A percentile compares a stretch with the other conserved stretches of the same genome.
These are phyloP conservation scores for Pelobates cultripes DNA, from an alignment of 2,797 vertebrate species.

Conservation along the genomic window DNA sequence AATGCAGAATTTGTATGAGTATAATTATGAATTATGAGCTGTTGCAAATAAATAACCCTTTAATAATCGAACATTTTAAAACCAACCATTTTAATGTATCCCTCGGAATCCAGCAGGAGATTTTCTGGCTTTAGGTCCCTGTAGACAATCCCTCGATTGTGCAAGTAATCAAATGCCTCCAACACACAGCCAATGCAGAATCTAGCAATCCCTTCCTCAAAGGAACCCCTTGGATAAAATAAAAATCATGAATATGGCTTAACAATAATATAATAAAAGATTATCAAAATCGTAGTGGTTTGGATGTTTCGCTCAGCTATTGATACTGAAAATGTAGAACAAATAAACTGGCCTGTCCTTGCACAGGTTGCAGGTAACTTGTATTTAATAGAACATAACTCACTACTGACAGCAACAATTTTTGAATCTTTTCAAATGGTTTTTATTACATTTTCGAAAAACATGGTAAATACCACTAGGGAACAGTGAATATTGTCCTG, in stretches of 20 bases:
- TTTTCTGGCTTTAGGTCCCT: slow-evolving; percentile 88
- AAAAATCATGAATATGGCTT: neutral
- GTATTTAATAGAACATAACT: too few relatives aligned
- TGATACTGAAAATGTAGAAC: too few relatives aligned
- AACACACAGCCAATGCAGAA: slow-evolving; percentile 84
- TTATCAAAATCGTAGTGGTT: neutral
- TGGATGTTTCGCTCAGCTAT: neutral
- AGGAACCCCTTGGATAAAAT: slow-evolving; percentile 71
- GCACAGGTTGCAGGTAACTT: too few relatives aligned
- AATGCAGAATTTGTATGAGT: neutral
- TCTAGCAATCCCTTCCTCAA: slow-evolving; percentile 73
- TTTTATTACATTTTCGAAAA: too few relatives aligned
- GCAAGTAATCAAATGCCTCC: slow-evolving; percentile 82
- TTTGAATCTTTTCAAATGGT: too few relatives aligned
- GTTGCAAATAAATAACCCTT: neutral
- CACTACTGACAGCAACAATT: too few relatives aligned
- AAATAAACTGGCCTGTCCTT: too few relatives aligned
- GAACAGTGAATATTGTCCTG: too few relatives aligned
- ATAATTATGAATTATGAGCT: neutral
- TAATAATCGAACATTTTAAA: neutral
- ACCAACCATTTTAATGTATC: slow-evolving; percentile 81
- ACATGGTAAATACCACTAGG: too few relatives aligned
- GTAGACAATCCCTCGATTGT: slow-evolving; percentile 81
- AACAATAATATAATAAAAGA: too few relatives aligned
- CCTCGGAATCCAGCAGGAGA: slow-evolving; percentile 79